Conservation (phyloP, 1,140 invertebrate species). For the Coptotermes formosanus region DNA sequence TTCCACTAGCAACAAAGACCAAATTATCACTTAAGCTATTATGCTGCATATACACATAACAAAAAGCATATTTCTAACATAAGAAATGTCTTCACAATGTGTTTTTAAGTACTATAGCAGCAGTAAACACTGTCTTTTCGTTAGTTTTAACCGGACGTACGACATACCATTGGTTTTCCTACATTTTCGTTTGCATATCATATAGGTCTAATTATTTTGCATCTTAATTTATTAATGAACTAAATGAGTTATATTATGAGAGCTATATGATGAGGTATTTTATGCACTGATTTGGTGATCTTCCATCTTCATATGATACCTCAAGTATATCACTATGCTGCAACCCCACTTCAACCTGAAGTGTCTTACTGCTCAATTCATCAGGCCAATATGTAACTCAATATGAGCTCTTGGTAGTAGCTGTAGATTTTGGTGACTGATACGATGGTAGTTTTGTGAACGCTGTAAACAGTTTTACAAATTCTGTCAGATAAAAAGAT, state of each 20-base stretch:
- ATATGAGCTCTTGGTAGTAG: not conserved
- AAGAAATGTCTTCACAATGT: not conserved
- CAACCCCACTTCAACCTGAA: not conserved
- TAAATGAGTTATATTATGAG: not conserved
- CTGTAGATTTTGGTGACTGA: not conserved
- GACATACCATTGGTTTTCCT: not conserved
- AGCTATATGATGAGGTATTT: conserved; percentile 28
- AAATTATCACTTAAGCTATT: conserved; percentile 2
- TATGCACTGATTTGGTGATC: conserved; percentile 22
- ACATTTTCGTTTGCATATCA: not conserved
- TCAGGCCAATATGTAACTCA: not conserved
- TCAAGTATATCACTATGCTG: not conserved
- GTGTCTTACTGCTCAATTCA: not conserved
- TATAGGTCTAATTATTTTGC: not conserved
- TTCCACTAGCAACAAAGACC: not conserved
- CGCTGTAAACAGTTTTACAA: too few species aligned
- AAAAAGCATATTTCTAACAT: conserved; percentile 4
- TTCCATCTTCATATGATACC: not conserved
- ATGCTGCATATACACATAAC: not conserved
- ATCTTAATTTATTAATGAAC: not conserved
- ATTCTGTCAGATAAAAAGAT: too few species aligned
- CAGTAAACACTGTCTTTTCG: not conserved
- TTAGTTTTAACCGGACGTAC: not conserved
- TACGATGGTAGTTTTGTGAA: not conserved
- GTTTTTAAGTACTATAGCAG: not conserved